Base-by-base conservation (phyloP, 2,888 invertebrate species). In the Schrankia costaestrigalis region DNA sequence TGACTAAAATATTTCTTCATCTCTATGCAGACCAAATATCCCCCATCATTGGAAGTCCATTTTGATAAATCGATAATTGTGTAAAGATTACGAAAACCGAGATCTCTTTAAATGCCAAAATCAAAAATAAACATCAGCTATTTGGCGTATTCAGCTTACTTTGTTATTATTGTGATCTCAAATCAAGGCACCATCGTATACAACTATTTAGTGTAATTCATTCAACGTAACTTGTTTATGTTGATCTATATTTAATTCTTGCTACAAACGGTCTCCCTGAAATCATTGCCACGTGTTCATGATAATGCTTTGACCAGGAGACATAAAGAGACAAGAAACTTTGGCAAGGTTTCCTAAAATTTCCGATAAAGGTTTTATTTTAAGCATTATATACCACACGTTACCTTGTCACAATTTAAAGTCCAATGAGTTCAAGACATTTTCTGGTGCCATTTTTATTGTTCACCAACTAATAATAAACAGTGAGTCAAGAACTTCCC, bases 401-500 rank as follows among this genome's bases (percentile, higher is more conserved):
- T 15, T 28, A 31, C 5, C 17, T 10, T 26, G 31, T 18, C 14
- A 19, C 23, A 25, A 14, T 30, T 33, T 28, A 10, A 13, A 26
- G 34, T 46, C 14, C 14, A 31, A 38, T 18, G 19, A 29, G 33
- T 11, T 34, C 21, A 15, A 11, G 26, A 35, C 32, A 33, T 47
- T 31, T 31, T 26, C 31, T 40, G 27, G 26, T 9, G 31, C 9
- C 3, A 23, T 26, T 46, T 48, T 46, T 49, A 56, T 46, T 46
- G 31, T 36, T 38, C 27, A 19, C 18, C 28, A 34, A 41, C 41
- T 56, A 56, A 49, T 53, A 49, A 49, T 53, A 56, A 41, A 38
- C 31, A n/a, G 34, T 53, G 50, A 53, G 32, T 53, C 54, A 53
- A 41, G 30, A 39, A 41, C 41, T 49, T 44, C 46, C 35, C 43